Conservation (phyloP, 2,888 invertebrate species). For the Chouioia cunea region DNA sequence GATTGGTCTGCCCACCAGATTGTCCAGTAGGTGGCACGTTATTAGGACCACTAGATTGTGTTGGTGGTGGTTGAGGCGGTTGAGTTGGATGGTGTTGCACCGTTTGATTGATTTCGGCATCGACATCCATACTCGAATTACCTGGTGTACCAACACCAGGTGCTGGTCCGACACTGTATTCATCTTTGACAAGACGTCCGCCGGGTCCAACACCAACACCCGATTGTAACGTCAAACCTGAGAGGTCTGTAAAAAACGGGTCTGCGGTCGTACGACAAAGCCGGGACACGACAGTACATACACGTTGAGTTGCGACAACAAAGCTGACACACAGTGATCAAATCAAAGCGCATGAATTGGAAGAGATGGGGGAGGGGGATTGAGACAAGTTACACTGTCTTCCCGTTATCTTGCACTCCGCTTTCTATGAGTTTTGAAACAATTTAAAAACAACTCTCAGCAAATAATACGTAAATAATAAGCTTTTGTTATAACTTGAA, state of each 20-base stretch:
- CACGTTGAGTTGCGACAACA: too few species aligned
- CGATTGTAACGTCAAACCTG: slow-evolving; percentile 89
- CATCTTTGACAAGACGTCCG: slow-evolving; percentile 90
- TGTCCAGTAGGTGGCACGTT: not conserved
- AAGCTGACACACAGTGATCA: too few species aligned
- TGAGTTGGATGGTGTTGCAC: slow-evolving; percentile 77
- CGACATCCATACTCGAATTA: slow-evolving; percentile 72
- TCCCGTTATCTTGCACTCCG: too few species aligned
- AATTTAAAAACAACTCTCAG: too few species aligned
- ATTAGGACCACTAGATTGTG: not conserved
- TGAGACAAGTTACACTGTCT: too few species aligned
- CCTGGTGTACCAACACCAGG: slow-evolving; percentile 65
- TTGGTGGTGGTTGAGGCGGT: slow-evolving; percentile 67
- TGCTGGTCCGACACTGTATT: slow-evolving; percentile 81
- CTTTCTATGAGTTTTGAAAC: too few species aligned
- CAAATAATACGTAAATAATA: too few species aligned
- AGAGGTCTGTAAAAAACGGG: slow-evolving; percentile 79
- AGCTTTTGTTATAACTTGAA: too few species aligned
- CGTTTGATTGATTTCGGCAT: slow-evolving; percentile 75
- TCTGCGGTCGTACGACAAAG: slow-evolving; percentile 58
- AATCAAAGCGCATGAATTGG: too few species aligned
- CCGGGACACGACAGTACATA: too few species aligned
- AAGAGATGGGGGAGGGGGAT: too few species aligned
- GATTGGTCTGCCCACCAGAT: slow-evolving; percentile 55
- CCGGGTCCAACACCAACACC: slow-evolving; percentile 73